Base-by-base conservation (phyloP, 2,888 invertebrate genomes). In the Synergus japonicus region DNA sequence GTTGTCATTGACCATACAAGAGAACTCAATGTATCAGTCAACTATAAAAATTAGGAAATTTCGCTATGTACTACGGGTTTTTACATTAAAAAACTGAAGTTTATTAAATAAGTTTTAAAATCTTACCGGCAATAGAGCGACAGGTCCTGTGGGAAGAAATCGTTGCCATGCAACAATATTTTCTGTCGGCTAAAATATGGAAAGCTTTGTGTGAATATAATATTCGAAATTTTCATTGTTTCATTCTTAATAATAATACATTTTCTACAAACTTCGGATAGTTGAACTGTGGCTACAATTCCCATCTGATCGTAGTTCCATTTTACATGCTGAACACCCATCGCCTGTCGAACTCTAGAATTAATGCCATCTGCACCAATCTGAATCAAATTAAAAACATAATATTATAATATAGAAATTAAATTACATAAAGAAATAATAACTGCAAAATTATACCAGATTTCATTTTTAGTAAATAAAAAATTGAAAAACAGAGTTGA, bases 151-250 rank as follows among this genome's bases (percentile, higher is more conserved):
- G 0, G 98, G 97, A 82, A 98, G 93, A 93, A 99, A 99, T 84
- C 98, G 94, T 92, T 99, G 99, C 99, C 99, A 99, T 0, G 99
- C 99, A 3, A 97, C 96, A 44, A 94, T 94, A 92, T 99, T 99
- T 78, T 95, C 95, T 15, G 94, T 93, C 67, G 95, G 93, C 96
- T 97, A 92, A 84, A 91, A 92, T 85, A 77, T 78, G 10, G 18
- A 76, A 2, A 67, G 13, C 69, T 73, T 58, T 79, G 65, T 46
- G 44, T 77, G 2, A 63, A 76, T n/a, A 54, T n/a, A 29, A 54
- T n/a, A 60, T 43, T 10, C 60, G 13, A 29, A 12, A 77, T 18
- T 76, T 66, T 41, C n/a, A 64, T 67, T n/a, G 13, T 7, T 0
- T 41, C 15, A 67, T 64, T 22, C n/a, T 54, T n/a, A 13, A 5